Base-by-base conservation (phyloP, 2,888 invertebrate genomes). In the Andrena trimmerana region DNA sequence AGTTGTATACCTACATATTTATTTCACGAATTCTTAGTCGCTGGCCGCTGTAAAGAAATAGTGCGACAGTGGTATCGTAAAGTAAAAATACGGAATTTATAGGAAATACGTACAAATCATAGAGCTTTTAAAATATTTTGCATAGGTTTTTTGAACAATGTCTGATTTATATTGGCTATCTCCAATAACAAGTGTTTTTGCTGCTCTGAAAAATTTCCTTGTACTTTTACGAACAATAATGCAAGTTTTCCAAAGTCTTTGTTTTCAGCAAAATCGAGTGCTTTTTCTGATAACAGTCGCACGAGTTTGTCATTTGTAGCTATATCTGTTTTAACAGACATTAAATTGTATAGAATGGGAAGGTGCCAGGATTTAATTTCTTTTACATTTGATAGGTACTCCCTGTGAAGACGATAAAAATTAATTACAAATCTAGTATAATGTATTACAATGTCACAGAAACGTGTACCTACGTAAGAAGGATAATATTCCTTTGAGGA, bases 281-380 rank as follows among this genome's bases (percentile, higher is more conserved):
- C 90, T 69, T 90, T 92, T 0, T 85, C 87, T 31, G 80, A 83
- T 27, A 93, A 83, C 52, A 93, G 75, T 57, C 87, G 79, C 13
- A 91, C 48, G 24, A 93, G 31, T 80, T 88, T 90, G 10, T 88
- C 88, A 60, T 87, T 91, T 24, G 75, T 70, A 20, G 59, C 69
- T 2, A 79, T 78, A 5, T 93, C 89, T 7, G 88, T 52, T 36
- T 85, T 74, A 63, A 81, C 67, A 48, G 84, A 50, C 16, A 89
- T 72, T 42, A 90, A 65, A 60, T 69, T 87, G 24, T 90, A 82
- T 42, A 93, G 70, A 16, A 93, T 48, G 24, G 75, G 27, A 60
- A 92, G 82, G 69, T 93, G 93, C 93, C 93, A 93, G 59, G 84
- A 74, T 76, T 90, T 90, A 2, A 93, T 77, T 74, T 92, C 92